These are phyloP conservation scores for Metallyticus violacea DNA, from an alignment of 2,888 invertebrate genomes.

Conservation along the genomic window DNA sequence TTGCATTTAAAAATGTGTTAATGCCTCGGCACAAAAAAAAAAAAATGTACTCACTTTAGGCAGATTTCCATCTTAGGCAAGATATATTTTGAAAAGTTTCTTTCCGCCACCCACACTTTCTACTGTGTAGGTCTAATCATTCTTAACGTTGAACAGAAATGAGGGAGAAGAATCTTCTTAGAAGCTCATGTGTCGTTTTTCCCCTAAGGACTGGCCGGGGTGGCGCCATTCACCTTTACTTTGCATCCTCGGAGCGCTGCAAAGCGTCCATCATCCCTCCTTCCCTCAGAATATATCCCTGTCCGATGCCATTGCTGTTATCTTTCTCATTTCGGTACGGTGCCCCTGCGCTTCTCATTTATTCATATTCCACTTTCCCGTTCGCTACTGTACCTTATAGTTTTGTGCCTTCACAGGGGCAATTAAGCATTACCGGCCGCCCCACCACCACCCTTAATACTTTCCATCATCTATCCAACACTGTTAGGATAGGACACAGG, in stretches of 20 bases:
- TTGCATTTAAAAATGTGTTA: too few relatives aligned
- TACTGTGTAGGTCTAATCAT: too few relatives aligned
- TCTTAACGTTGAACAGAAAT: neutral
- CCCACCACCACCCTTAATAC: neutral
- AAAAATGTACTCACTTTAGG: too few relatives aligned
- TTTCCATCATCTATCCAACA: neutral
- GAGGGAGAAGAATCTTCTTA: neutral
- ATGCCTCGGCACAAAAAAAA: too few relatives aligned
- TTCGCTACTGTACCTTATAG: constrained; percentile 1
- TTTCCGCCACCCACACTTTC: too few relatives aligned
- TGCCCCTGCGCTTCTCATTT: constrained; percentile 2
- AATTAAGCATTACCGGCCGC: constrained; percentile 2
- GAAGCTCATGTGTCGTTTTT: neutral
- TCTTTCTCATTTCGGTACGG: constrained; percentile 13
- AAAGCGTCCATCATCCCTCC: constrained; percentile 14
- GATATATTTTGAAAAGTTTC: too few relatives aligned
- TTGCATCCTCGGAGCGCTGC: constrained; percentile 14
- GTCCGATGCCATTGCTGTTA: constrained; percentile 19
- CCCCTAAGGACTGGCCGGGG: neutral
- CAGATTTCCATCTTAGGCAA: too few relatives aligned
- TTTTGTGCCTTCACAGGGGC: neutral
- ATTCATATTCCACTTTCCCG: constrained; percentile 11
- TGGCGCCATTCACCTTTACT: constrained; percentile 12
- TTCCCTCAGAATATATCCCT: constrained; percentile 16
- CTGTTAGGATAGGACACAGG: neutral